Percentiles rank a stretch among this genome's conserved stretches.
These are phyloP conservation scores for Drosophila pallidifrons DNA, from an alignment of 1,140 invertebrate species.

Conservation along the genomic window DNA sequence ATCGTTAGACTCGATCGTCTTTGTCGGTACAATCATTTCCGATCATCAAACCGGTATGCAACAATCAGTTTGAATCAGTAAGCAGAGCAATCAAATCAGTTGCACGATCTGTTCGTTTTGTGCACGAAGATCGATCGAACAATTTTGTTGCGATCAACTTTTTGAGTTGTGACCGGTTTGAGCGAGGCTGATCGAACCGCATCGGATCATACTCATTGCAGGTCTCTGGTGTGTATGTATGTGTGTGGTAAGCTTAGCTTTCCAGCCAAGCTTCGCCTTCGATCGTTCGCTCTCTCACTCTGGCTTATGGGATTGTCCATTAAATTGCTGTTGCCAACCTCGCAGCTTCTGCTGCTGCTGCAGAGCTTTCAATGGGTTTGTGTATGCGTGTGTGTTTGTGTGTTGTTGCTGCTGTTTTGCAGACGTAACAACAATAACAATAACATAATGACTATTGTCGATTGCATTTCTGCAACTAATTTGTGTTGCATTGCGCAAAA, in stretches of 20 bases:
- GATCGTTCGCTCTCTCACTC: constrained; percentile 2
- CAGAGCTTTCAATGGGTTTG: constrained; percentile 7
- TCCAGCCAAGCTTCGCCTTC: constrained; percentile 28
- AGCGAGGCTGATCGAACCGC: too few relatives aligned
- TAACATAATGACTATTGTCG: constrained; percentile 10
- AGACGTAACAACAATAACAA: constrained; percentile 10
- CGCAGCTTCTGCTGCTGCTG: constrained; percentile 14
- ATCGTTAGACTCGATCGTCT: too few relatives aligned
- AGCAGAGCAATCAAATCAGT: too few relatives aligned
- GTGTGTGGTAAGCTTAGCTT: constrained; percentile 12
- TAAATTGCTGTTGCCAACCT: constrained; percentile 12
- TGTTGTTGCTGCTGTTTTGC: not conserved
- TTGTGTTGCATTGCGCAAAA: not conserved
- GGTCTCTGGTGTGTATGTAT: constrained; percentile 9
- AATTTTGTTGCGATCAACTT: too few relatives aligned
- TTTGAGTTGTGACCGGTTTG: too few relatives aligned
- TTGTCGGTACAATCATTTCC: too few relatives aligned
- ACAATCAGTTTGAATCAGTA: too few relatives aligned
- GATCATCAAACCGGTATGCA: too few relatives aligned
- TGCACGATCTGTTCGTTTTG: too few relatives aligned
- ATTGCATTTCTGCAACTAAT: constrained; percentile 5
- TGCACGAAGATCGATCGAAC: too few relatives aligned
- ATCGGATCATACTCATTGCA: too few relatives aligned
- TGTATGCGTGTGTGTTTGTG: not conserved
- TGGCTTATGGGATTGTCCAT: not conserved